Percentiles rank a stretch among this genome's conserved stretches.
Evolutionary conservation across 2,888 invertebrate species (phyloP).

Genomic region (Rotaria magnacalcarata): DNA sequence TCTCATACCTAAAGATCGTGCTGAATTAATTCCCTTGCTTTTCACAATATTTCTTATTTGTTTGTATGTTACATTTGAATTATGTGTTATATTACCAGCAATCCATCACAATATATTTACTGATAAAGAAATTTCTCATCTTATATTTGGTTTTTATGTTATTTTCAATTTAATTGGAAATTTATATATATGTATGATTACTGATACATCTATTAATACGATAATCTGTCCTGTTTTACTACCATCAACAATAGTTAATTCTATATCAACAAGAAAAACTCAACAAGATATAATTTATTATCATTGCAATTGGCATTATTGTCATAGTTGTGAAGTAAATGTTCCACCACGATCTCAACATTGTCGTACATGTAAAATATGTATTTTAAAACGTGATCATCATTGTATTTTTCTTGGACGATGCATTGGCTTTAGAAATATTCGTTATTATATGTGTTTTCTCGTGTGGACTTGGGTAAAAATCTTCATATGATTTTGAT

Average conservation of each 20-base stretch:
- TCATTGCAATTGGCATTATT: constrained; percentile 4
- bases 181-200: background rate
- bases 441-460: constrained; percentile 10
- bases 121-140: constrained; percentile 12
- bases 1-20: background rate
- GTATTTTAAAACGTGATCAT: constrained; percentile 4
- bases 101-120: constrained; percentile 21
- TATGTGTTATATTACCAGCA: background rate
- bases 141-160: constrained; percentile 17
- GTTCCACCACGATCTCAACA: background rate
- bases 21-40: background rate
- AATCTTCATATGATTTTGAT: no score
- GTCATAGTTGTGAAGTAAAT: constrained; percentile 10
- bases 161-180: constrained; percentile 32
- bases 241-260: background rate
- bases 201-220: constrained; percentile 12
- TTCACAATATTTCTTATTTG: background rate
- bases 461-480: background rate
- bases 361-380: background rate
- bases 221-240: constrained; percentile 28
- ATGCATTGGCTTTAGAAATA: background rate
- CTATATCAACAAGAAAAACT: background rate
- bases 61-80: constrained; percentile 5
- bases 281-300: background rate
- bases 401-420: background rate